Base-by-base conservation (phyloP, 2,113 vertebrate genomes). In the Kobus ellipsiprymnus region DNA sequence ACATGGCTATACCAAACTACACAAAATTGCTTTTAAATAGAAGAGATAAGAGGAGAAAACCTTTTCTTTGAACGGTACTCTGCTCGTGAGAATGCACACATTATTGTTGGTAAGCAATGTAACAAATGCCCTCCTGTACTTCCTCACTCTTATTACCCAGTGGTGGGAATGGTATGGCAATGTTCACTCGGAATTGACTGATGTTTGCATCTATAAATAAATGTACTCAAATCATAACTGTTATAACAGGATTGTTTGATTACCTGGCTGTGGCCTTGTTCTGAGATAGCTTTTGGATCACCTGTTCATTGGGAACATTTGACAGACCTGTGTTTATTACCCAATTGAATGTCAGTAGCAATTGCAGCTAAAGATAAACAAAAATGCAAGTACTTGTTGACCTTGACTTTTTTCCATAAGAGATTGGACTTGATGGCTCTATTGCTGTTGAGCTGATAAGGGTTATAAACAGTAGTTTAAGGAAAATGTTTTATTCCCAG, bases 401-500 rank as follows among this genome's bases (percentile, higher is more conserved):
- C 99, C 99, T 99, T 99, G 99, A 99, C 98, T 99, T 98, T 98
- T 99, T 99, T 99, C 98, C 97, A 98, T 98, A 97, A 99, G 98
- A 98, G 99, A 99, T 99, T 98, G 98, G 98, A 98, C 98, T 98
- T 98, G 98, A 99, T 99, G 98, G 97, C 98, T 99, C 99, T 99
- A 99, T 99, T 99, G 98, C 99, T 98, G 98, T 98, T 98, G 96
- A 97, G 97, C 99, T 99, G 99, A 99, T 99, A 99, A 99, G 99
- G 98, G 98, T 98, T 99, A 99, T 98, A 99, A 99, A 99, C 99
- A 98, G 98, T 98, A 98, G 98, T 98, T 98, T 99, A 99, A 99
- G 99, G 99, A 99, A 99, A 99, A 99, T 98, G 98, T 98, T 99
- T 99, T 99, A 99, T 99, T 99, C 99, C 99, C 99, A 99, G 99